These are phyloP conservation scores for Macquaria australasica DNA, from an alignment of 2,113 vertebrate species.

Conservation along the genomic window DNA sequence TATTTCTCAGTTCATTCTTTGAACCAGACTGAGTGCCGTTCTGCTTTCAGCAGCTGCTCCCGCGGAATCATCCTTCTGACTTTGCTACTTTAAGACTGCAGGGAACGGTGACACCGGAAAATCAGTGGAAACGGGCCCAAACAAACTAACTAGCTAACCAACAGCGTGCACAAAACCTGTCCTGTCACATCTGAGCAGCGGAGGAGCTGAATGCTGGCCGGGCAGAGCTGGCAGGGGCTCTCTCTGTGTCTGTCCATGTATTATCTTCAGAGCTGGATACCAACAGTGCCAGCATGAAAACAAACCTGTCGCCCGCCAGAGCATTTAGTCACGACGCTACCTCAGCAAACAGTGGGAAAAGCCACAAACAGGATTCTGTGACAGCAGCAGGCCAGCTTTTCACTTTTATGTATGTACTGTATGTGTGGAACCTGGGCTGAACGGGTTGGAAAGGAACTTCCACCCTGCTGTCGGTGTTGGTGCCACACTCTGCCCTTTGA, in stretches of 20 bases:
- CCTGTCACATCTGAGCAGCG: not conserved
- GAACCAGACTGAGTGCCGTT: not conserved
- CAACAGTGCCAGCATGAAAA: constrained; percentile 50
- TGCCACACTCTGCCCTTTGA: not conserved
- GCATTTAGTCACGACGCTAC: constrained; percentile 15
- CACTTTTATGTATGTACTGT: not conserved
- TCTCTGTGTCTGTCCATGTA: not conserved
- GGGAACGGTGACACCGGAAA: constrained; percentile 9
- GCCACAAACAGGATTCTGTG: not conserved
- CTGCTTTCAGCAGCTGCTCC: constrained; percentile 10
- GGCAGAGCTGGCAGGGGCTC: constrained; percentile 8
- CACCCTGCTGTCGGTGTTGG: not conserved
- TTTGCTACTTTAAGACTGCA: constrained; percentile 28
- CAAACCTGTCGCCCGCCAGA: constrained; percentile 24
- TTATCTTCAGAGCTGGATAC: constrained; percentile 52
- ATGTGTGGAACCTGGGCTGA: not conserved
- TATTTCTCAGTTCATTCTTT: not conserved
- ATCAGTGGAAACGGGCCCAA: constrained; percentile 1
- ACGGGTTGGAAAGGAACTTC: not conserved
- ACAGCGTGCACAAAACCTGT: not conserved
- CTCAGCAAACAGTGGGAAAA: constrained; percentile 16
- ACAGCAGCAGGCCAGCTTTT: not conserved
- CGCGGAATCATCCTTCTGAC: not conserved
- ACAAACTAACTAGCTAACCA: not conserved
- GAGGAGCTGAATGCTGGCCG: constrained; percentile 9